These are phyloP conservation scores for Caenorhabditis latens DNA, from an alignment of 1,140 invertebrate genomes.

Conservation along the genomic window DNA sequence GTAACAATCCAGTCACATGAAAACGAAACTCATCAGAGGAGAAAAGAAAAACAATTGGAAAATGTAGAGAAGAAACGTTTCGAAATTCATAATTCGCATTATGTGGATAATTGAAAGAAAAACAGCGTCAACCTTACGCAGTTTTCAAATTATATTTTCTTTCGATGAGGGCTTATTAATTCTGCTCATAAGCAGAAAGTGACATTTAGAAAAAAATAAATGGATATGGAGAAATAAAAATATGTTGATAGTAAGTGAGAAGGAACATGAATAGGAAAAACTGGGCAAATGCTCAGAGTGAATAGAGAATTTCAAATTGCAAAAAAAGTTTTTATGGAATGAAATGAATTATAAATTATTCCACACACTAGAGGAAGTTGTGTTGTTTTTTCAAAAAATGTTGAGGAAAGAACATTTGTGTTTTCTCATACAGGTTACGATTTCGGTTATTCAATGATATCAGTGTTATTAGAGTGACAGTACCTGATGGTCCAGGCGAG, in stretches of 20 bases:
- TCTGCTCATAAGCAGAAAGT: background rate
- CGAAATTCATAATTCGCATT: background rate
- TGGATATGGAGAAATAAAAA: background rate
- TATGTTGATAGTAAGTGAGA: slow-evolving; percentile 4
- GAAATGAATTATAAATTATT: slow-evolving; percentile 38
- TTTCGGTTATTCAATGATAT: no score
- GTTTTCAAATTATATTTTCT: slow-evolving; percentile 12
- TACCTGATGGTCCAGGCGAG: background rate
- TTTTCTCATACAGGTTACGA: no score
- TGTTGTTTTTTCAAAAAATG: background rate
- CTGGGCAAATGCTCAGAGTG: background rate
- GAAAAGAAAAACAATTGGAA: background rate
- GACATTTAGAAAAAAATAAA: background rate
- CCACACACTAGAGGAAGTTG: background rate
- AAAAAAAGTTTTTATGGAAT: background rate
- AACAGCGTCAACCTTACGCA: background rate
- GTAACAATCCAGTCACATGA: background rate
- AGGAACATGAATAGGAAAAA: slow-evolving; percentile 19
- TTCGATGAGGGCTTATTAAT: background rate
- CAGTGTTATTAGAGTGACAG: no score
- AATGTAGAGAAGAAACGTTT: background rate
- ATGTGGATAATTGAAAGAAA: slow-evolving; percentile 11
- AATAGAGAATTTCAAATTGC: slow-evolving; percentile 10
- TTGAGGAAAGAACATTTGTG: background rate
- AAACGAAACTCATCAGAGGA: background rate